Percentiles rank a stretch among this genome's conserved stretches.
Evolutionary conservation across 2,113 vertebrate species (phyloP).

Genomic region (Charina bottae): DNA sequence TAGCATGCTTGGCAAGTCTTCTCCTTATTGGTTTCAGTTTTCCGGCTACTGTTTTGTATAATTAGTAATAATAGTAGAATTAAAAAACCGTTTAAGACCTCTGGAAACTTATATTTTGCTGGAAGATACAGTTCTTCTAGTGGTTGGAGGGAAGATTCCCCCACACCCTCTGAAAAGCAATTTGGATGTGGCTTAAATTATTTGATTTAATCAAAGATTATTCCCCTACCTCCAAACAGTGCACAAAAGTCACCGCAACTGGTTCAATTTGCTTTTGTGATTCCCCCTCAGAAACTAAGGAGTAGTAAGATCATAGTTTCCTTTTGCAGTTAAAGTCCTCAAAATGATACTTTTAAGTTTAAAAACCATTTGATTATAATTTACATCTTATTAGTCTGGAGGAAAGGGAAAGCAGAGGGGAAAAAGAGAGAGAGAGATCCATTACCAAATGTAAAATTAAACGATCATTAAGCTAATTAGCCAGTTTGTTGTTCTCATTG

Average conservation of each 20-base stretch:
- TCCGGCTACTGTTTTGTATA: background rate
- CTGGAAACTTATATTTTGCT: background rate
- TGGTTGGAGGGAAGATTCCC: background rate
- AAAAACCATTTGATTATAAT: conserved; percentile 66
- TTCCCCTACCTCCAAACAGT: background rate
- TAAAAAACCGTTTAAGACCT: background rate
- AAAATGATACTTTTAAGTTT: conserved; percentile 56
- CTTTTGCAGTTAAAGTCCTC: conserved; percentile 40
- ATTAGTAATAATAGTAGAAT: background rate
- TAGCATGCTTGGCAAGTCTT: no score
- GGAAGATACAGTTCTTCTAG: background rate
- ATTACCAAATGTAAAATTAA: conserved; percentile 75
- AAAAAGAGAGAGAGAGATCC: conserved; percentile 39
- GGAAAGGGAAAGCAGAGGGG: conserved; percentile 21
- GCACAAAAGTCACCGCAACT: background rate
- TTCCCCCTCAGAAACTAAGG: background rate
- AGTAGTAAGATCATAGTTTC: conserved; percentile 4
- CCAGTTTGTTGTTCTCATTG: conserved; percentile 63
- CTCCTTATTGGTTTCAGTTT: no score
- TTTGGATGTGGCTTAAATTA: background rate
- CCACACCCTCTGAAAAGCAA: background rate
- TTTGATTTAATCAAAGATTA: background rate
- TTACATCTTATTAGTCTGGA: conserved; percentile 60
- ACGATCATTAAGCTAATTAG: conserved; percentile 70
- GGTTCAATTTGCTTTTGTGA: background rate